phyloP scores from a whole-genome alignment of 1,140 invertebrate species.

The Bradysia coprophila region DNA sequence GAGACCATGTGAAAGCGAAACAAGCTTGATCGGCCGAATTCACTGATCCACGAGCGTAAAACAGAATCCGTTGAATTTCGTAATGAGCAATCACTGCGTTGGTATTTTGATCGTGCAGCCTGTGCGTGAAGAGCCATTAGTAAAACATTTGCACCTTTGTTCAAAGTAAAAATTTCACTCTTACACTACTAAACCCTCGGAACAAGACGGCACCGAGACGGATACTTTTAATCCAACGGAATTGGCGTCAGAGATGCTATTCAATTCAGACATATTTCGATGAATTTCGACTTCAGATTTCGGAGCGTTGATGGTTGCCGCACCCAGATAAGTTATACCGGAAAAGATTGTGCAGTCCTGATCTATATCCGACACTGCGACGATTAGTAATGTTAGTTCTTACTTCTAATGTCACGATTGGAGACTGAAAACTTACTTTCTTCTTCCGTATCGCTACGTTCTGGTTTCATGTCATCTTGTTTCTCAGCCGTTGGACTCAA shows the following conservation, averaged over 20 bases:
- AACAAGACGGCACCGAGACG: constrained; percentile 79
- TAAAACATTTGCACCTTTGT: constrained; percentile 4
- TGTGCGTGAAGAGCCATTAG: constrained; percentile 28
- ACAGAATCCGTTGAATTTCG: constrained; percentile 82
- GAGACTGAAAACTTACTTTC: constrained; percentile 29
- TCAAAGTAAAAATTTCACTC: constrained; percentile 9
- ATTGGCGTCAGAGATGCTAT: constrained; percentile 33
- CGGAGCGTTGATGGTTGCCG: constrained; percentile 80
- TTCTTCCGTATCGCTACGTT: constrained; percentile 39
- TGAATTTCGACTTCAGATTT: constrained; percentile 92
- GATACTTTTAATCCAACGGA: constrained; percentile 61
- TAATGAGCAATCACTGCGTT: constrained; percentile 76
- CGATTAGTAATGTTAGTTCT: too few species aligned
- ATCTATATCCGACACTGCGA: constrained; percentile 49
- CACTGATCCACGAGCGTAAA: constrained; percentile 83
- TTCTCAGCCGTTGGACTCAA: constrained; percentile 42
- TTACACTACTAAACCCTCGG: constrained; percentile 65
- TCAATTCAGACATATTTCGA: constrained; percentile 80
- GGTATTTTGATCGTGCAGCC: constrained; percentile 68
- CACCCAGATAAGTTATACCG: constrained; percentile 86
- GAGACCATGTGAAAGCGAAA: constrained; percentile 95
- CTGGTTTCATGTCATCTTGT: constrained; percentile 56
- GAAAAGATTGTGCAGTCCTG: constrained; percentile 84
- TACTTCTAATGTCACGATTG: neutral
- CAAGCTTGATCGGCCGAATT: constrained; percentile 69